Evolutionary conservation across 1,140 invertebrate species (phyloP), one percentile per base, ranked within the genome.

Genomic region (Drosophila santomea): DNA sequence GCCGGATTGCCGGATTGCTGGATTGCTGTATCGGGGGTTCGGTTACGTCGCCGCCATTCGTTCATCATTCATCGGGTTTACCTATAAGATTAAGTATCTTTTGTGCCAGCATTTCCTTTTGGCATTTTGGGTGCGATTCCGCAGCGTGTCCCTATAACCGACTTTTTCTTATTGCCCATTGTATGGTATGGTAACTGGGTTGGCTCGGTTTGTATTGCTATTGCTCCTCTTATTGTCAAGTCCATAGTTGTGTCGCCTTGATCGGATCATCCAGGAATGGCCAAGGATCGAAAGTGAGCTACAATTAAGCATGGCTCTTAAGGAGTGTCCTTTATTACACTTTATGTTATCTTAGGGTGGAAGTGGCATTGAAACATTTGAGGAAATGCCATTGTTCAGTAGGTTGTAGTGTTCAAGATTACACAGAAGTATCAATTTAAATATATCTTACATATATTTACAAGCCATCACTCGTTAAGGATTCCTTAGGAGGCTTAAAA

Each of bases 71-170:
- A 88, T 79, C 83, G 75, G 84, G 75, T 83, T 91, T 89, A 71
- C 80, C 68, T 91, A 77, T 85, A 80, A 82, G 89, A 91, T 91
- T 85, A 91, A 91, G 80, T 91, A 79, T 84, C 80, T 79, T 84
- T 91, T 83, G 80, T 83, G 71, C 43, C 60, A 69, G 74, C 78
- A 81, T 86, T 85, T 84, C 77, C 77, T 77, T 80, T 81, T 77
- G 61, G 62, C 55, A 50, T 76, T 71, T 71, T 60, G 78, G 78
- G 78, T 71, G 73, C 67, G 43, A 69, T 71, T 69, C 63, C 67
- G 45, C 35, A 4, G 45, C 67, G 51, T 75, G 63, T 74, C 52
- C 63, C 69, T 75, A 63, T 55, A 61, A 58, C 63, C 68, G 66
- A 63, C 57, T 59, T 68, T 58, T 62, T 62, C 78, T 88, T 82